phyloP scores from a whole-genome alignment of 2,113 vertebrate genomes.

The Tachysurus vachellii region DNA sequence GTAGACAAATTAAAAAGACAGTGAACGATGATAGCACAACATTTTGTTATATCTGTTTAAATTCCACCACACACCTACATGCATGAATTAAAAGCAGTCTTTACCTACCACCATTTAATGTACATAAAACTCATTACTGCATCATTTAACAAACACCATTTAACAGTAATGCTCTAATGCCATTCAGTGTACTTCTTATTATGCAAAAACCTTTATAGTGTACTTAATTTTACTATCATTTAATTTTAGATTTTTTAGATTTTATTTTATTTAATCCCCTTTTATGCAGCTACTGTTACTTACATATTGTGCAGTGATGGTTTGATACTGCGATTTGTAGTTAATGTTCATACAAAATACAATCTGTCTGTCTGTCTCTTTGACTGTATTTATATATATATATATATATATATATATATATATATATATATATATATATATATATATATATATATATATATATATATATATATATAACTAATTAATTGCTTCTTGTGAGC shows the following conservation, averaged over 20 bases:
- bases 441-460: not conserved
- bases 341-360: not conserved
- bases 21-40: conserved; percentile 14
- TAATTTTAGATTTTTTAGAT: not conserved
- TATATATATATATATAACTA: not conserved
- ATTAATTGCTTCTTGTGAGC: not conserved
- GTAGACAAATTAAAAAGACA: conserved; percentile 29
- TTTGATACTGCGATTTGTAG: not conserved
- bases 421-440: not conserved
- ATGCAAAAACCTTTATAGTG: not conserved
- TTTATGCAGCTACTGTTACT: not conserved
- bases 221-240: not conserved
- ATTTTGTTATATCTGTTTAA: not conserved
- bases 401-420: too few relatives aligned
- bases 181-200: not conserved
- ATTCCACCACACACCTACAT: not conserved
- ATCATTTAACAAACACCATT: too few relatives aligned
- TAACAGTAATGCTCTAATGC: not conserved
- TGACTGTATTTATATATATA: not conserved
- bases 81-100: not conserved
- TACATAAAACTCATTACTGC: too few relatives aligned
- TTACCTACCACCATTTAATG: too few relatives aligned
- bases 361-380: too few relatives aligned
- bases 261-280: not conserved
- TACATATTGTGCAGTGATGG: not conserved